A percentile compares a stretch with the other conserved stretches of the same genome.
Conservation (phyloP, 2,113 vertebrate genomes). For the Leuciscus idus region DNA sequence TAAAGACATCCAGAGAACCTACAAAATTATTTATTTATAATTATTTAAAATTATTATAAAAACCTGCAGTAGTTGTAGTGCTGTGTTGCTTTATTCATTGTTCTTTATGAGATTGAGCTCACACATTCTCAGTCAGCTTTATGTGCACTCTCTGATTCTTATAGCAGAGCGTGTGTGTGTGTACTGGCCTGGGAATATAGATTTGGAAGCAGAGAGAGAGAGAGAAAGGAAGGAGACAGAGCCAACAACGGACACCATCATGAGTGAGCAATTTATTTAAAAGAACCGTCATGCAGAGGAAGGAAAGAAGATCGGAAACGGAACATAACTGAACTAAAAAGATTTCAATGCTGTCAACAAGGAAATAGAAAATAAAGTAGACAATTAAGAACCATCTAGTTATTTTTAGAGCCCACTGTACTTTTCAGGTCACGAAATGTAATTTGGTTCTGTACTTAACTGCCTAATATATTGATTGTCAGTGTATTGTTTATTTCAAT, state of each 20-base stretch:
- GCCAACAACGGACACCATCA: neutral
- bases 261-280: constrained; percentile 2
- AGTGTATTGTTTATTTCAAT: neutral
- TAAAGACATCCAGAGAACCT: too few species aligned
- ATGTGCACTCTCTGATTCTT: neutral
- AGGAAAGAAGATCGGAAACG: neutral
- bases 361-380: neutral
- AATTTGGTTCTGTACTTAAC: neutral
- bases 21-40: too few species aligned
- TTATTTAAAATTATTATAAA: too few species aligned
- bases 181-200: neutral
- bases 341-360: neutral
- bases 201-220: neutral
- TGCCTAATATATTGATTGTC: neutral
- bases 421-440: neutral
- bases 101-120: neutral
- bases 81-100: neutral
- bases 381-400: neutral
- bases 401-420: neutral
- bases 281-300: neutral
- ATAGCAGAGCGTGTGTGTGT: neutral
- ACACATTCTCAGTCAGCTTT: neutral
- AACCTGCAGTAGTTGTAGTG: neutral
- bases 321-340: neutral
- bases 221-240: neutral